These are phyloP conservation scores for Apis laboriosa DNA, from an alignment of 1,140 invertebrate genomes.

Conservation along the genomic window DNA sequence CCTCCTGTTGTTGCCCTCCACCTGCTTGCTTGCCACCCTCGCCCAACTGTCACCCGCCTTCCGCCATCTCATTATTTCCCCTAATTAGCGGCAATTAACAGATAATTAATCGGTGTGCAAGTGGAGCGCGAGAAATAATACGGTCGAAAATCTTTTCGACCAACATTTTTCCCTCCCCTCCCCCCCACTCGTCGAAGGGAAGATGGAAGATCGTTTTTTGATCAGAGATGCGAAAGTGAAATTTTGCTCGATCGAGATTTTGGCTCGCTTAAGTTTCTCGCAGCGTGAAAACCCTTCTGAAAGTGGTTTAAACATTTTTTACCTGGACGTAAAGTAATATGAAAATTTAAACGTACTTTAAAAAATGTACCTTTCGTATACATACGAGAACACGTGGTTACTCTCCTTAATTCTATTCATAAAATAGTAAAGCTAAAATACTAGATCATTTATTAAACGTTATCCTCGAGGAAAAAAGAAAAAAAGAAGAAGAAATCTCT, in stretches of 20 bases:
- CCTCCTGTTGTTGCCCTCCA: slow-evolving; percentile 11
- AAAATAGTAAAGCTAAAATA: no score
- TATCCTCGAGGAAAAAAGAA: no score
- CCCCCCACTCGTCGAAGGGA: background rate
- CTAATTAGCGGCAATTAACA: slow-evolving; percentile 75
- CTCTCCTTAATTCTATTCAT: no score
- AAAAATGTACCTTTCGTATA: no score
- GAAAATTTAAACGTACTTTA: no score
- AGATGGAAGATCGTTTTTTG: background rate
- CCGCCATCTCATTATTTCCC: slow-evolving; percentile 72
- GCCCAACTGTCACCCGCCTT: slow-evolving; percentile 38
- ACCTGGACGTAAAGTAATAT: no score
- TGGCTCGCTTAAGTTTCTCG: no score
- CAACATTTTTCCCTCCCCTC: background rate
- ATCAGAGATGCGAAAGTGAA: background rate
- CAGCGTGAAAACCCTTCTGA: no score
- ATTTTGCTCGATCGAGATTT: background rate
- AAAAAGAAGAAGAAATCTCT: no score
- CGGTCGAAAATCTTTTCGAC: slow-evolving; percentile 53
- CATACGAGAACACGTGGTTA: no score
- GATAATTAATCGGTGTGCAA: slow-evolving; percentile 68
- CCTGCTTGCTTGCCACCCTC: slow-evolving; percentile 35
- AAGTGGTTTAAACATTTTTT: no score
- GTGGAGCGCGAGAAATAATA: slow-evolving; percentile 53
- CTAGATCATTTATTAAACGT: no score